A percentile compares a stretch with the other conserved stretches of the same genome.
phyloP scores from a whole-genome alignment of 2,888 invertebrate species.

The Nemotelus pantherinus region DNA sequence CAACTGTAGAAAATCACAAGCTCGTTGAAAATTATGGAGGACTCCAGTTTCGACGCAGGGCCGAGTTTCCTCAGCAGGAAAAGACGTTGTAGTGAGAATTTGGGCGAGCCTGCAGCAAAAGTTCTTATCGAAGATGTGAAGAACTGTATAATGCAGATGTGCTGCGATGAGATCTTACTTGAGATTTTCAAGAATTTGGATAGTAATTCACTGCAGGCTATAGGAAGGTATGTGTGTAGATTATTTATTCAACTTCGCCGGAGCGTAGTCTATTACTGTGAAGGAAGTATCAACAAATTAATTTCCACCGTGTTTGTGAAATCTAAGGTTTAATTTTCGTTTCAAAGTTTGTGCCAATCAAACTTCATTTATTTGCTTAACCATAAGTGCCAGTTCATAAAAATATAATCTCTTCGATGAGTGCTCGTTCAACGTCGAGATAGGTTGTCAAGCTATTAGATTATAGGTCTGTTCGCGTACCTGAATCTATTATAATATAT shows the following conservation, averaged over 20 bases:
- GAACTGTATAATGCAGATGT: constrained; percentile 54
- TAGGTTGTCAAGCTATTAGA: too few species aligned
- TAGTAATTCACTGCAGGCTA: constrained; percentile 58
- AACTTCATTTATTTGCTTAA: too few species aligned
- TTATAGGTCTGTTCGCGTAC: too few species aligned
- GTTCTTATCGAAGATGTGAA: constrained; percentile 50
- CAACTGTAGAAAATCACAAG: not conserved
- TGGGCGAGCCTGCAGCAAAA: constrained; percentile 50
- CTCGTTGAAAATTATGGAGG: not conserved
- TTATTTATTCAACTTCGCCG: not conserved
- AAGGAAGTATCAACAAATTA: too few species aligned
- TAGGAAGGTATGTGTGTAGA: constrained; percentile 59
- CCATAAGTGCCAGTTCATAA: too few species aligned
- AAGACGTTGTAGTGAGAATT: constrained; percentile 11
- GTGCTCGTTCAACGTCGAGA: too few species aligned
- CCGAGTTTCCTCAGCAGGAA: constrained; percentile 8
- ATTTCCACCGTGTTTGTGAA: too few species aligned
- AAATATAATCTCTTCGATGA: too few species aligned
- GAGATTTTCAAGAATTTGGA: constrained; percentile 63
- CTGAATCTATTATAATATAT: too few species aligned
- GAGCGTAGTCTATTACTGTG: not conserved
- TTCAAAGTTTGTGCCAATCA: too few species aligned
- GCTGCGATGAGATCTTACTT: constrained; percentile 62
- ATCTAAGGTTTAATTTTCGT: too few species aligned
- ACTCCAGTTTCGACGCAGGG: constrained; percentile 18